Evolutionary conservation across 2,888 invertebrate species (phyloP).

Genomic region (Graphium colonna): DNA sequence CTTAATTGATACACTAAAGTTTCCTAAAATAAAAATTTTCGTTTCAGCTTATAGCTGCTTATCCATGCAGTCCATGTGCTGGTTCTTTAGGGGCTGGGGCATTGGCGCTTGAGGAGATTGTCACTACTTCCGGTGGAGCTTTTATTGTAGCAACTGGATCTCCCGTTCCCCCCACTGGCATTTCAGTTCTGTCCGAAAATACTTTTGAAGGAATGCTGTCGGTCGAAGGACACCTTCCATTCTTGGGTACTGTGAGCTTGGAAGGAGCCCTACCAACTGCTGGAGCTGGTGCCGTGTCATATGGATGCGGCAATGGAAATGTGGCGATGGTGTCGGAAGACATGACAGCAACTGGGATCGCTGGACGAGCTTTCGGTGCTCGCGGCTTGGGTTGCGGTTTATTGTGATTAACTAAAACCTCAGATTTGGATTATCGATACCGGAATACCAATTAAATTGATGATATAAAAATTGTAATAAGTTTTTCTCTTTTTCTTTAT

Average conservation of each 20-base stretch:
- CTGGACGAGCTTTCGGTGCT: constrained; percentile 12
- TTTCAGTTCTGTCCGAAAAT: constrained; percentile 42
- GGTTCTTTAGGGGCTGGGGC: neutral
- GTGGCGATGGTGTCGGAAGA: constrained; percentile 41
- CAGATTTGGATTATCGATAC: neutral
- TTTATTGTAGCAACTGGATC: constrained; percentile 31
- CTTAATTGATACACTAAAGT: no score
- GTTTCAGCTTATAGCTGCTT: constrained; percentile 16
- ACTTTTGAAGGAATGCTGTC: constrained; percentile 31
- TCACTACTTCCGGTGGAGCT: constrained; percentile 8
- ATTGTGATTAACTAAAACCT: neutral
- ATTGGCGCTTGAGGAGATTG: constrained; percentile 4
- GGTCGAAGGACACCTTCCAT: constrained; percentile 28
- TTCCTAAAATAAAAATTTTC: neutral
- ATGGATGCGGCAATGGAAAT: constrained; percentile 44
- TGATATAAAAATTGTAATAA: neutral
- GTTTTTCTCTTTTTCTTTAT: neutral
- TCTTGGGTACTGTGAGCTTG: constrained; percentile 42
- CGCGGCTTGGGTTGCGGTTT: constrained; percentile 19
- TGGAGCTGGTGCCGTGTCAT: constrained; percentile 43
- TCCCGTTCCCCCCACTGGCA: constrained; percentile 39
- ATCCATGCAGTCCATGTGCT: constrained; percentile 14
- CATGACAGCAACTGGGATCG: constrained; percentile 7
- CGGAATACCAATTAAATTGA: neutral
- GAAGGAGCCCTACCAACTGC: constrained; percentile 38